These are phyloP conservation scores for Lepus europaeus DNA, from an alignment of 2,113 vertebrate genomes.

Conservation along the genomic window DNA sequence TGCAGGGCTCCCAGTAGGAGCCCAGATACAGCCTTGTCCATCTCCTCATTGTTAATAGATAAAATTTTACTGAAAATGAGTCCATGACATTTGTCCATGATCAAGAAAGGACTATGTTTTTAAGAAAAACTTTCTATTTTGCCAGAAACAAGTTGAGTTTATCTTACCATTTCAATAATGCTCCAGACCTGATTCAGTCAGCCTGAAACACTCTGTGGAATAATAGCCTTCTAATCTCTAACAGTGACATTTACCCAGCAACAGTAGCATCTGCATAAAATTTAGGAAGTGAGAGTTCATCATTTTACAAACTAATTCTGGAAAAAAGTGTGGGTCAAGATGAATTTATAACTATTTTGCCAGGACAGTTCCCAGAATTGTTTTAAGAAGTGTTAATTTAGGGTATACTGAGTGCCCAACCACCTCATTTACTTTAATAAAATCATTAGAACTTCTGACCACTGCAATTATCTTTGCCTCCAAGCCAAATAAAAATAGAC, in stretches of 20 bases:
- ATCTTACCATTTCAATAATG: slow-evolving; percentile 69
- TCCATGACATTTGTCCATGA: slow-evolving; percentile 70
- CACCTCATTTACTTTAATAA: slow-evolving; percentile 54
- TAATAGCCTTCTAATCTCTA: slow-evolving; percentile 60
- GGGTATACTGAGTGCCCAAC: not conserved
- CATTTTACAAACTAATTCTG: slow-evolving; percentile 57
- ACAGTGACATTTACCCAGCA: slow-evolving; percentile 67
- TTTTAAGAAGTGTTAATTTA: not conserved
- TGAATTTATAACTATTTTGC: slow-evolving; percentile 36
- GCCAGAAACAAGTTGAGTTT: slow-evolving; percentile 39
- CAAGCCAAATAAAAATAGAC: slow-evolving; percentile 55
- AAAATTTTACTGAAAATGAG: slow-evolving; percentile 67
- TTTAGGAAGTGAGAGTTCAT: slow-evolving; percentile 66
- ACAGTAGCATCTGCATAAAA: slow-evolving; percentile 57
- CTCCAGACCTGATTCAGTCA: slow-evolving; percentile 78
- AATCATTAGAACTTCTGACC: not conserved
- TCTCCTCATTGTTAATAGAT: slow-evolving; percentile 32
- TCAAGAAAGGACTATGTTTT: slow-evolving; percentile 67
- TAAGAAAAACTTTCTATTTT: slow-evolving; percentile 60
- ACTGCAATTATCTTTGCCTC: slow-evolving; percentile 56
- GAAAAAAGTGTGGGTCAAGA: not conserved
- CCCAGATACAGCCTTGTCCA: not conserved
- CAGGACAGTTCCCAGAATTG: not conserved
- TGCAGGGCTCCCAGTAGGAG: not conserved
- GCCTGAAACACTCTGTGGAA: slow-evolving; percentile 69